Evolutionary conservation across 1,140 invertebrate genomes (phyloP).

Genomic region (Ostrea denselamellosa): DNA sequence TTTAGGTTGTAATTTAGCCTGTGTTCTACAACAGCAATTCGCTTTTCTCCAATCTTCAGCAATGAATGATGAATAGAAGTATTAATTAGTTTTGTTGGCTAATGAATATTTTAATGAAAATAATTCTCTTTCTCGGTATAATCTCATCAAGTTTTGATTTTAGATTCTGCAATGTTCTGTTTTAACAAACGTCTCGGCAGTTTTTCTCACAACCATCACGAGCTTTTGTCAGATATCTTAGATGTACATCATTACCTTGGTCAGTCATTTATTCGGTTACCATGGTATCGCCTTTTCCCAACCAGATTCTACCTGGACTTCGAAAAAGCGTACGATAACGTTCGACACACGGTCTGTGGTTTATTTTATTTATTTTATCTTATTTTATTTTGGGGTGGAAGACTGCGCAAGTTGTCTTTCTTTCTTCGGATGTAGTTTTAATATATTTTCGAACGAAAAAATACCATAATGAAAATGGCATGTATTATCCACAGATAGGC

Average conservation of each 20-base stretch:
- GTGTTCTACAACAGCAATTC: no score
- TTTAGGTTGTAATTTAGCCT: background rate
- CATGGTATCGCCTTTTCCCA: conserved; percentile 22
- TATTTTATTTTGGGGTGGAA: background rate
- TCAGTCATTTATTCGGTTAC: conserved; percentile 39
- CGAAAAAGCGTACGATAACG: conserved; percentile 26
- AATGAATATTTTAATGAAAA: no score
- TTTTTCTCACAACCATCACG: background rate
- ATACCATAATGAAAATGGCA: background rate
- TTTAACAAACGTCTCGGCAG: conserved; percentile 20
- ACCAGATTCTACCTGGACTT: conserved; percentile 49
- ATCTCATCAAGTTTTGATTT: background rate
- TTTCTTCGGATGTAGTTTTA: background rate
- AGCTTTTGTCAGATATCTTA: background rate
- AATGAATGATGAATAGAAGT: no score
- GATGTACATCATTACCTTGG: background rate
- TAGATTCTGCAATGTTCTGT: conserved; percentile 45
- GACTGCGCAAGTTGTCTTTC: background rate
- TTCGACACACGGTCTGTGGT: conserved; percentile 8
- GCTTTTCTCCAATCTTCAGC: no score
- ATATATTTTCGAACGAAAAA: background rate
- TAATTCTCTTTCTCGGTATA: no score
- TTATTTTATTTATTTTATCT: no score
- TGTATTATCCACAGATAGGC: conserved; percentile 31
- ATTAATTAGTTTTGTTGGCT: no score